Conservation (phyloP, 1,140 invertebrate species). For the Gerris buenoi region DNA sequence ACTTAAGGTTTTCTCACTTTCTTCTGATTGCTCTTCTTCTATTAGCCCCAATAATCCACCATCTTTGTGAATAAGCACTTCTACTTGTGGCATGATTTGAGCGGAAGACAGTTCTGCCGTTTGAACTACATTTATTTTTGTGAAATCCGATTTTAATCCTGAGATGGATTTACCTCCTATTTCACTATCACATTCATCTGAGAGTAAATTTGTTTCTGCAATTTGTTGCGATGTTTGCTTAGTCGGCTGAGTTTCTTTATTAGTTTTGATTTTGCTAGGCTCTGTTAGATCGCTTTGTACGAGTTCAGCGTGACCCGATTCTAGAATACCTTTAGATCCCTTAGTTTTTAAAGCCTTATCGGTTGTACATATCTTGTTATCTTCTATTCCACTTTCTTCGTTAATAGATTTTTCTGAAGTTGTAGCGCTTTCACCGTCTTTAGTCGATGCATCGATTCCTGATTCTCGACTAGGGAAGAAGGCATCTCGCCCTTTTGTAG, state of each 20-base stretch:
- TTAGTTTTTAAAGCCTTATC: background rate
- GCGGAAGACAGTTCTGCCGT: background rate
- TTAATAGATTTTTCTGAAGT: background rate
- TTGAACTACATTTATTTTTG: background rate
- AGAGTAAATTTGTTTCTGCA: too few relatives aligned
- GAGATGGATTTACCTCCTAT: background rate
- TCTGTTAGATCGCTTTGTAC: too few relatives aligned
- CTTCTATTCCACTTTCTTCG: slow-evolving; percentile 2
- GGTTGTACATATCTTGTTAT: too few relatives aligned
- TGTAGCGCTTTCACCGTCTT: slow-evolving; percentile 3
- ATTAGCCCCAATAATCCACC: background rate
- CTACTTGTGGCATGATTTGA: background rate
- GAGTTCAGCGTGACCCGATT: too few relatives aligned
- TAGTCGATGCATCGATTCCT: background rate
- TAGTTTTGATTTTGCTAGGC: too few relatives aligned
- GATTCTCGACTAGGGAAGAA: background rate
- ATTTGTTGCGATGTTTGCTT: too few relatives aligned
- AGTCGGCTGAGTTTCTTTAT: too few relatives aligned
- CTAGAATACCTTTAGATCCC: too few relatives aligned
- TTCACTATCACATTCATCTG: background rate
- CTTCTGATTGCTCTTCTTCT: background rate
- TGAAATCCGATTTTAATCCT: background rate
- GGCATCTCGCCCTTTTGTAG: background rate
- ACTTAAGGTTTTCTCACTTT: background rate
- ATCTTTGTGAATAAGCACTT: background rate